A percentile compares a stretch with the other conserved stretches of the same genome.
These are phyloP conservation scores for Drosophila flavopinicola DNA, from an alignment of 2,888 invertebrate species.

Conservation along the genomic window DNA sequence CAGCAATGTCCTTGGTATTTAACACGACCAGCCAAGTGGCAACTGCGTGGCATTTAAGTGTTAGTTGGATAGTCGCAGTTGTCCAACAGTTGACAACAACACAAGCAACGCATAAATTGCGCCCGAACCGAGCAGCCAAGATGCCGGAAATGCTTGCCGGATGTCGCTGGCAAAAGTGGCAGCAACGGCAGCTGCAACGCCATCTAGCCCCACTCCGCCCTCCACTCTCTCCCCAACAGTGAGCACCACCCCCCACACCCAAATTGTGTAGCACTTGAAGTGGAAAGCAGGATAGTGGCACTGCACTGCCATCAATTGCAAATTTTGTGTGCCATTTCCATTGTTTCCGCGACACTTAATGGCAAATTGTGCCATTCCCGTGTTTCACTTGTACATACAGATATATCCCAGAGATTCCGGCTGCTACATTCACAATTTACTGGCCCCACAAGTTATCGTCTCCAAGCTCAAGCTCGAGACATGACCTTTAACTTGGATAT, in stretches of 20 bases:
- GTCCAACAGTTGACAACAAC: constrained; percentile 27
- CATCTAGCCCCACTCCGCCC: background rate
- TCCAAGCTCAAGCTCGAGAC: background rate
- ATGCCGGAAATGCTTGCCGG: constrained; percentile 49
- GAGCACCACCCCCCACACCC: background rate
- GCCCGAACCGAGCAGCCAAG: constrained; percentile 27
- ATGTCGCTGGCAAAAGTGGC: constrained; percentile 42
- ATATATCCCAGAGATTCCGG: constrained; percentile 4
- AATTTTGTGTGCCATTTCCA: constrained; percentile 24
- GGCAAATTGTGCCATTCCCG: constrained; percentile 20
- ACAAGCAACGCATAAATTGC: constrained; percentile 51
- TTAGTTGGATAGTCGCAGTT: constrained; percentile 24
- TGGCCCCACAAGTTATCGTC: background rate
- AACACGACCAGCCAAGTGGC: constrained; percentile 42
- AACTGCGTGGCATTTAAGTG: constrained; percentile 42
- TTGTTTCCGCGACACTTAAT: constrained; percentile 35
- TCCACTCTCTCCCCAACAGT: too few species aligned
- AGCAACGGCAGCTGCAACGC: constrained; percentile 4
- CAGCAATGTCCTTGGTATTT: constrained; percentile 53
- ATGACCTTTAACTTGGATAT: background rate
- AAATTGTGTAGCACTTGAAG: background rate
- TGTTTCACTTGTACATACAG: constrained; percentile 4
- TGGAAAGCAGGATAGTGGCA: background rate
- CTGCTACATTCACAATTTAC: background rate
- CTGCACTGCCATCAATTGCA: constrained; percentile 19